Conservation (phyloP, 2,888 invertebrate species). For the Nemurella pictetii region DNA sequence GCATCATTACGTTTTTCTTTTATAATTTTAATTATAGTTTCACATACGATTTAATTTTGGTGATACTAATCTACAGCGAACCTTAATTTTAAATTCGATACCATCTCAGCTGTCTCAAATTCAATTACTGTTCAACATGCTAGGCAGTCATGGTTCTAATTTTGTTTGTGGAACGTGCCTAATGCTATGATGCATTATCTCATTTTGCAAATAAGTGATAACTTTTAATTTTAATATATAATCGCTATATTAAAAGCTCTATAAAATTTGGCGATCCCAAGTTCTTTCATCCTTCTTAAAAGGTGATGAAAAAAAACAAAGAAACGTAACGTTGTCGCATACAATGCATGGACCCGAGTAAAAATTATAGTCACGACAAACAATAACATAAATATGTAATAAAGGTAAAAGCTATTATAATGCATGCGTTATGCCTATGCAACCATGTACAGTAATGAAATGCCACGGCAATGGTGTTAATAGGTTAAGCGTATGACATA, state of each 20-base stretch:
- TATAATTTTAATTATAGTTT: neutral
- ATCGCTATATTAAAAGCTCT: no score
- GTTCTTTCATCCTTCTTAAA: no score
- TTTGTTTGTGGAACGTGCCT: neutral
- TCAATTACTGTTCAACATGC: neutral
- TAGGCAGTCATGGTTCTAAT: neutral
- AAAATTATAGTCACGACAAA: neutral
- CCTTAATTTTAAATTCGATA: neutral
- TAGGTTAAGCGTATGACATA: conserved; percentile 34
- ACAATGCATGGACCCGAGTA: neutral
- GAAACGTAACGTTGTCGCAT: neutral
- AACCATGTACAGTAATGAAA: conserved; percentile 9
- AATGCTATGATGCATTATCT: neutral
- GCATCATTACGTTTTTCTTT: neutral
- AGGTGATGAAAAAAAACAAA: neutral
- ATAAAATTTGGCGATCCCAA: no score
- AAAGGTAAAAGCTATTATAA: neutral
- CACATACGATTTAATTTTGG: neutral
- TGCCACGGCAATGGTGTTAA: conserved; percentile 30
- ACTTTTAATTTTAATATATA: neutral
- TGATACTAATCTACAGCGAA: neutral
- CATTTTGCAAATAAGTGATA: neutral
- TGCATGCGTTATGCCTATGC: neutral
- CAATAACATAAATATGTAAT: neutral
- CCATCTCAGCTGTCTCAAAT: neutral